Evolutionary conservation across 2,888 invertebrate species (phyloP), one percentile per base, ranked within the genome.

Genomic region (Leucoma salicis): DNA sequence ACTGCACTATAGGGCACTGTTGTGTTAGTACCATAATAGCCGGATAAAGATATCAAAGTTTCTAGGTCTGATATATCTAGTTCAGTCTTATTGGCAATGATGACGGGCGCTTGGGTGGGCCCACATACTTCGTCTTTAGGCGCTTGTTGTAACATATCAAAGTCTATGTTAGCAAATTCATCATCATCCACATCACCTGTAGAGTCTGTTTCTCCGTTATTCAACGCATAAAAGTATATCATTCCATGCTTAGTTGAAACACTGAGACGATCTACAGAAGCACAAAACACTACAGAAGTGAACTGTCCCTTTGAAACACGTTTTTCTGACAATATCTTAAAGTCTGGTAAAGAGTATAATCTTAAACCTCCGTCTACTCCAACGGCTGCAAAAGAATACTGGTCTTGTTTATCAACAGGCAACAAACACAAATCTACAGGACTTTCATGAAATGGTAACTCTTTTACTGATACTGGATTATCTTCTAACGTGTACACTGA

Each of bases 191-290:
- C 91, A 64, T 95, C 94, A 54, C 93, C 94, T 0, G 91, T 82
- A 0, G 93, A 92, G 66, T 95, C 94, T 55, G 92, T 93, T 57
- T 95, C 95, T 0, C 91, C 88, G 42, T 94, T 94, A 49, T 93
- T 93, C 15, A 96, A 83, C 0, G 95, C 93, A 70, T 95, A 96
- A 81, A 97, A 97, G 69, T 96, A 94, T 36, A 97, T 91, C 49
- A 94, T 93, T 3, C 97, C 97, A 39, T 92, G 92, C 58, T 92
- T 92, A 0, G 97, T 96, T 31, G 95, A 95, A 1, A 94, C 95
- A 75, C 97, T 97, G 18, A 97, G 88, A 34, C 96, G 91, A 69
- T 97, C 97, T 45, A 97, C 92, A 85, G 96, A 96, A 43, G 95
- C 94, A 75, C 97, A 97, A 77, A 95, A 97, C 0, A 94, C 94